These are phyloP conservation scores for Omphaloscelis lunosa DNA, from an alignment of 2,888 invertebrate genomes.

Conservation along the genomic window DNA sequence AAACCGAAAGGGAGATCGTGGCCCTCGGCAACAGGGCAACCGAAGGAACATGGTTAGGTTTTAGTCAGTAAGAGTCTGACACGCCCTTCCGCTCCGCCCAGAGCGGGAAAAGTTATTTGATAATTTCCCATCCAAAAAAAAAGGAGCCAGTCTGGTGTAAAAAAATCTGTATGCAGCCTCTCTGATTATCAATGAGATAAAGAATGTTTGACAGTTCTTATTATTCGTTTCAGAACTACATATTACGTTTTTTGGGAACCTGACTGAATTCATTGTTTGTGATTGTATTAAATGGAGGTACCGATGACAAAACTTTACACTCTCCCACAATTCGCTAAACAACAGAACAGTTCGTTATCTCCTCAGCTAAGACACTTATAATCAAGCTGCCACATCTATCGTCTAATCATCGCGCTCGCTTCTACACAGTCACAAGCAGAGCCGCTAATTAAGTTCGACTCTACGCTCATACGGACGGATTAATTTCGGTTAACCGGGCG, in stretches of 20 bases:
- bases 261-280: background rate
- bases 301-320: background rate
- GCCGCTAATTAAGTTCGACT: constrained; percentile 82
- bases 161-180: background rate
- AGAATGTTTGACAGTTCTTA: background rate
- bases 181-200: background rate
- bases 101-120: no score
- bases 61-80: no score
- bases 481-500: constrained; percentile 73
- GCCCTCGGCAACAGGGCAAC: no score
- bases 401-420: constrained; percentile 65
- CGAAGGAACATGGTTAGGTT: no score
- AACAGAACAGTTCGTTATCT: constrained; percentile 37
- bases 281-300: background rate
- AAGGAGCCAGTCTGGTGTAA: no score
- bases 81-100: no score
- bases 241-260: background rate
- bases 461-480: constrained; percentile 76
- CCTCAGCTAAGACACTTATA: constrained; percentile 46
- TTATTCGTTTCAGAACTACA: background rate
- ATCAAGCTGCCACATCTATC: constrained; percentile 54
- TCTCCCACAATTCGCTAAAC: background rate
- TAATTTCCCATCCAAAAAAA: no score
- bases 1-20: no score
- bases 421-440: constrained; percentile 65